These are phyloP conservation scores for Ficedula albicollis DNA, from an alignment of 2,797 vertebrate genomes.

Conservation along the genomic window DNA sequence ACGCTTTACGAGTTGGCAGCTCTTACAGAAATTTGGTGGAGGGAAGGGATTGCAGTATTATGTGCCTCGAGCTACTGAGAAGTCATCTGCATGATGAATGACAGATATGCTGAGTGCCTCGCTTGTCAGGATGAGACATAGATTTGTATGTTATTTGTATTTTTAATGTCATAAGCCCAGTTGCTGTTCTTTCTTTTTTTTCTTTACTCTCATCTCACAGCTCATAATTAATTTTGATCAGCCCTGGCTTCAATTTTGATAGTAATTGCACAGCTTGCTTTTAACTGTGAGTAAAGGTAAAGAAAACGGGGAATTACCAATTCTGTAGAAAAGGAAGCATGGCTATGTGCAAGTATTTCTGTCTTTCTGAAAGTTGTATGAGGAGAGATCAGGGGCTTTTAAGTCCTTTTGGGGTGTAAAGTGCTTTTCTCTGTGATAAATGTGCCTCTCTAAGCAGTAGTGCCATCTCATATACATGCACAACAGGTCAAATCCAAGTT, in stretches of 20 bases:
- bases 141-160: neutral
- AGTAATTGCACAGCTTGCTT: neutral
- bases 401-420: neutral
- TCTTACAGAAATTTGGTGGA: neutral
- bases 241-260: neutral
- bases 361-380: neutral
- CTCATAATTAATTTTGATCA: conserved; percentile 10
- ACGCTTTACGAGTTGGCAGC: neutral
- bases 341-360: neutral
- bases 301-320: neutral
- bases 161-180: neutral
- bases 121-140: neutral
- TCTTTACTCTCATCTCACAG: conserved; percentile 9
- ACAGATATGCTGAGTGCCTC: neutral
- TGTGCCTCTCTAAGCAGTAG: neutral
- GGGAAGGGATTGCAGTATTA: neutral
- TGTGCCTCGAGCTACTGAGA: neutral
- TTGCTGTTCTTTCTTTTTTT: neutral
- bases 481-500: neutral
- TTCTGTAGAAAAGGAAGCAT: neutral
- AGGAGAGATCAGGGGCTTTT: neutral
- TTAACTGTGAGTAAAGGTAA: neutral
- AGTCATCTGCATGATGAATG: neutral
- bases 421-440: neutral
- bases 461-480: neutral